Evolutionary conservation across 2,888 invertebrate genomes (phyloP).

Genomic region (Tridacna gigas): DNA sequence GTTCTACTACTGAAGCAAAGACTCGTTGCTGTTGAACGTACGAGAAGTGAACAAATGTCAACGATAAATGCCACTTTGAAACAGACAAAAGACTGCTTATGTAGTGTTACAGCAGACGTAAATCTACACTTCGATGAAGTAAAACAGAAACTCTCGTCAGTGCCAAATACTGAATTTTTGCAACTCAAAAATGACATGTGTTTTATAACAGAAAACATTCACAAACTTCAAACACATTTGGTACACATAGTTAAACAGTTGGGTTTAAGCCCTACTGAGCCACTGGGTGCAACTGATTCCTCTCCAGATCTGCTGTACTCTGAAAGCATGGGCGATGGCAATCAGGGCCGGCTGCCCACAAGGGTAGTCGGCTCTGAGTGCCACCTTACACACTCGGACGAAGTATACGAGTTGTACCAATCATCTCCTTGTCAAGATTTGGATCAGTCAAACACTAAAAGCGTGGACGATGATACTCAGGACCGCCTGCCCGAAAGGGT

Average conservation of each 20-base stretch:
- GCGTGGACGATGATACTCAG: no score
- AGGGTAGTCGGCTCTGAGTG: no score
- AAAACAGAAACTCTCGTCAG: neutral
- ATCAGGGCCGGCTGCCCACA: no score
- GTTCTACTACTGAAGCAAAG: slow-evolving; percentile 10
- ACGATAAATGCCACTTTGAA: slow-evolving; percentile 2
- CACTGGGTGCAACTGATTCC: no score
- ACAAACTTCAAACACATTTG: neutral
- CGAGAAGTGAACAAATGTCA: neutral
- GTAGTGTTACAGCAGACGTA: neutral
- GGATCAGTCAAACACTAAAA: no score
- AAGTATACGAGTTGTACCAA: no score
- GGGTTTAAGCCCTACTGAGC: neutral
- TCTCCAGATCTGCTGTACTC: no score
- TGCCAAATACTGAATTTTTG: neutral
- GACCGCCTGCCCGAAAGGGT: no score
- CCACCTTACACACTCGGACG: no score
- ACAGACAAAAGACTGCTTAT: neutral
- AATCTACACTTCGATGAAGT: neutral
- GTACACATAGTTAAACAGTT: neutral
- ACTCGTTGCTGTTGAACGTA: slow-evolving; percentile 6
- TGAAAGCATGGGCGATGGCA: no score
- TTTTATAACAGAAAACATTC: neutral
- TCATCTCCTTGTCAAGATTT: no score
- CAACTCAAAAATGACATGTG: neutral